Conservation (phyloP, 2,797 vertebrate genomes). For the Sebastes goodei region DNA sequence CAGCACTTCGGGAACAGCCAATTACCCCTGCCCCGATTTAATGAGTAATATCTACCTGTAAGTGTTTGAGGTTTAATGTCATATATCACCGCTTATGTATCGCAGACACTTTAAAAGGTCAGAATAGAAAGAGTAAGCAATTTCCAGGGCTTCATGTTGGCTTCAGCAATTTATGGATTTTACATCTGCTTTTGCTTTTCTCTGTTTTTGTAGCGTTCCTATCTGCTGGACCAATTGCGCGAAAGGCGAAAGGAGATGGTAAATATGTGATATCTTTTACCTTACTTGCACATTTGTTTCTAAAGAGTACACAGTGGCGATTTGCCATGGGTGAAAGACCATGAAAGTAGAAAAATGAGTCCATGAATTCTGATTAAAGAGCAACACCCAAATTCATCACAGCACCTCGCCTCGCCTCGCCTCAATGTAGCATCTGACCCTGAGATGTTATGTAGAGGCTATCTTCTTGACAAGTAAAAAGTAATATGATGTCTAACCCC, state of each 20-base stretch:
- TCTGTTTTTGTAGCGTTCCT: slow-evolving; percentile 67
- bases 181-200: slow-evolving; percentile 38
- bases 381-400: slow-evolving; percentile 1
- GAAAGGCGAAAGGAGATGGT: slow-evolving; percentile 74
- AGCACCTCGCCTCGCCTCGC: background rate
- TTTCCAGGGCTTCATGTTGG: slow-evolving; percentile 31
- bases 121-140: slow-evolving; percentile 46
- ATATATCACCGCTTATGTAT: slow-evolving; percentile 41
- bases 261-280: slow-evolving; percentile 29
- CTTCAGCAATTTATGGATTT: slow-evolving; percentile 43
- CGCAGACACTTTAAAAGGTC: slow-evolving; percentile 26
- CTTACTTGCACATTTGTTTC: background rate
- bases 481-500: background rate
- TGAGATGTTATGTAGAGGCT: background rate
- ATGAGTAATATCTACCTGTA: slow-evolving; percentile 36
- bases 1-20: slow-evolving; percentile 53
- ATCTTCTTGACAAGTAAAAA: background rate
- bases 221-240: slow-evolving; percentile 76
- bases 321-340: background rate
- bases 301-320: background rate
- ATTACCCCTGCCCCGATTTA: slow-evolving; percentile 50
- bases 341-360: background rate
- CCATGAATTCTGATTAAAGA: background rate
- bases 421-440: background rate
- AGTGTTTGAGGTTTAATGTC: slow-evolving; percentile 67